A percentile compares a stretch with the other conserved stretches of the same genome.
phyloP scores from a whole-genome alignment of 2,113 vertebrate species.

The Ptilonorhynchus violaceus region DNA sequence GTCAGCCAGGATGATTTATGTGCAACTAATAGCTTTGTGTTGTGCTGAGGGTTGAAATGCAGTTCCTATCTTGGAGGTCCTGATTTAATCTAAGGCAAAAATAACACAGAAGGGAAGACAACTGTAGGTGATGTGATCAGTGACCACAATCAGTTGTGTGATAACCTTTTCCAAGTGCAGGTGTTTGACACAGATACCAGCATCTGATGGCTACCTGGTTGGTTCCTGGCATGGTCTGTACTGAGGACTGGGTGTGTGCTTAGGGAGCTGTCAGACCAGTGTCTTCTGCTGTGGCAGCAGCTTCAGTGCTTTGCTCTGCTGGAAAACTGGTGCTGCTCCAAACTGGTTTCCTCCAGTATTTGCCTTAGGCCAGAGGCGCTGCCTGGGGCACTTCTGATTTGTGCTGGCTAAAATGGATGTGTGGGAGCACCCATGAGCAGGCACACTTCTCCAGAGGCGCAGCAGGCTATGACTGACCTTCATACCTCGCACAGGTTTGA shows the following conservation, averaged over 20 bases:
- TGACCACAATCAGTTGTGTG: not conserved
- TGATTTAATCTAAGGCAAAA: not conserved
- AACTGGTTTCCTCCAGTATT: not conserved
- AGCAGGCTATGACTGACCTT: not conserved
- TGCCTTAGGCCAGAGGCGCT: not conserved
- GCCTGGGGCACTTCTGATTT: not conserved
- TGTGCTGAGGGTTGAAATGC: not conserved
- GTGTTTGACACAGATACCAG: not conserved
- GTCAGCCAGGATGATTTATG: not conserved
- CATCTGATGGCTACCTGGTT: not conserved
- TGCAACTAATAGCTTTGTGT: not conserved
- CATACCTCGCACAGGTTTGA: not conserved
- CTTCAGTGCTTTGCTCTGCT: not conserved
- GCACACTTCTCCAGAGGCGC: fast-evolving
- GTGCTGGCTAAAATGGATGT: fast-evolving
- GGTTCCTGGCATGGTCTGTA: not conserved
- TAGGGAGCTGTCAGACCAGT: not conserved
- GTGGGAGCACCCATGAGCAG: not conserved
- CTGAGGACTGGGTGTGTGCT: not conserved
- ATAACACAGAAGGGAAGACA: not conserved
- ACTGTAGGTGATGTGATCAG: not conserved
- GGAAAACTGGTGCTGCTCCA: not conserved
- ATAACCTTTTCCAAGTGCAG: not conserved
- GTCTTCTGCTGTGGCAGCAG: not conserved
- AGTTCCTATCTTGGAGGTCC: not conserved